These are phyloP conservation scores for Macrosiphum euphorbiae DNA, from an alignment of 2,888 invertebrate genomes.

Conservation along the genomic window DNA sequence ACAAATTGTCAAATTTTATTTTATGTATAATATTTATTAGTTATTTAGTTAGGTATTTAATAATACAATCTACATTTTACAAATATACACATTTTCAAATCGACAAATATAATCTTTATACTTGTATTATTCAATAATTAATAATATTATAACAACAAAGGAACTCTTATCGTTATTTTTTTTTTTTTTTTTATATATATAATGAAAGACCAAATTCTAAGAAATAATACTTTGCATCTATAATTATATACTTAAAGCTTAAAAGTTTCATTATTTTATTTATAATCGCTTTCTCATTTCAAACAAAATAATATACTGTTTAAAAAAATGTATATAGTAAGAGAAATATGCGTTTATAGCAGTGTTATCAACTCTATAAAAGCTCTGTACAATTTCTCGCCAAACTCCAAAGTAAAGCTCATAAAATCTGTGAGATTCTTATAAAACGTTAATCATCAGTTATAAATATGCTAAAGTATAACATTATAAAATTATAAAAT, in stretches of 20 bases:
- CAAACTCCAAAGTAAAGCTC: neutral
- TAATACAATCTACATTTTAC: neutral
- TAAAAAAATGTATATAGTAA: neutral
- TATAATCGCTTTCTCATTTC: neutral
- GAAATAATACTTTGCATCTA: neutral
- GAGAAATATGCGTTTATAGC: neutral
- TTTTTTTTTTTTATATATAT: neutral
- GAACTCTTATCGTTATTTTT: neutral
- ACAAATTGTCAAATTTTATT: neutral
- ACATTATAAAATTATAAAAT: neutral
- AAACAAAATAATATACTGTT: neutral
- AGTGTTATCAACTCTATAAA: neutral
- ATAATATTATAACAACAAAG: neutral
- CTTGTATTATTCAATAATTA: neutral
- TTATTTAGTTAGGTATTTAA: neutral
- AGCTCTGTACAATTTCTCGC: neutral
- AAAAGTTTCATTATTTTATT: neutral
- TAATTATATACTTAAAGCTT: neutral
- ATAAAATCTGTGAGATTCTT: neutral
- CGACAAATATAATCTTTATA: neutral
- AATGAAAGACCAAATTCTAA: neutral
- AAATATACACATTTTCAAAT: neutral
- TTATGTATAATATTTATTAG: neutral
- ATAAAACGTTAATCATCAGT: neutral
- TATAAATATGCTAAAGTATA: neutral